Conservation (phyloP, 2,113 vertebrate genomes). For the Apeltes quadracus region DNA sequence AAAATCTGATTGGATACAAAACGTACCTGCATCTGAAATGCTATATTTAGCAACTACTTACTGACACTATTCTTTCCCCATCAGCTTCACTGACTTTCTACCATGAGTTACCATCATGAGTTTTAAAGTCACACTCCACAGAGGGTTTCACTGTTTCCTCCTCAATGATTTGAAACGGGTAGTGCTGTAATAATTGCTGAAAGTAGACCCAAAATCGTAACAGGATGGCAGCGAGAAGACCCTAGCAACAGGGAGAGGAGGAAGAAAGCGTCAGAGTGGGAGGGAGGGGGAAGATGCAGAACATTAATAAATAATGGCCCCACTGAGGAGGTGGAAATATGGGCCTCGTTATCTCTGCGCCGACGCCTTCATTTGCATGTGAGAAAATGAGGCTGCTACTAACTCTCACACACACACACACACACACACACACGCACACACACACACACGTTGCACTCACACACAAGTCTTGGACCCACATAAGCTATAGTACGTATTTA, state of each 20-base stretch:
- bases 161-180: slow-evolving; percentile 49
- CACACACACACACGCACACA: neutral
- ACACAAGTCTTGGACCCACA: slow-evolving; percentile 45
- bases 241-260: slow-evolving; percentile 83
- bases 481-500: slow-evolving; percentile 69
- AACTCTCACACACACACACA: slow-evolving; percentile 34
- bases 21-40: slow-evolving; percentile 20
- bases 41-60: slow-evolving; percentile 54
- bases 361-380: slow-evolving; percentile 83
- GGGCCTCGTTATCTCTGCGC: slow-evolving; percentile 82
- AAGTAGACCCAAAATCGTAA: slow-evolving; percentile 61
- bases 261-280: slow-evolving; percentile 71
- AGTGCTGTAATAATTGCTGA: slow-evolving; percentile 68
- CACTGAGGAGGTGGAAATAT: slow-evolving; percentile 83
- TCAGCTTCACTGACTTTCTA: slow-evolving; percentile 23
- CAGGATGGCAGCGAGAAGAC: slow-evolving; percentile 68
- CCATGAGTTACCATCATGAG: neutral
- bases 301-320: slow-evolving; percentile 87
- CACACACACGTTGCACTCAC: slow-evolving; percentile 11
- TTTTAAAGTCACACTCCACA: slow-evolving; percentile 1
- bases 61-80: slow-evolving; percentile 8
- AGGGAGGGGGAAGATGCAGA: slow-evolving; percentile 78
- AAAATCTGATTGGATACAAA: slow-evolving; percentile 47
- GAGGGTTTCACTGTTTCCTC: slow-evolving; percentile 39
- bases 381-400: slow-evolving; percentile 76